Base-by-base conservation (phyloP, 1,140 invertebrate genomes). In the Saccostrea cuccullata region DNA sequence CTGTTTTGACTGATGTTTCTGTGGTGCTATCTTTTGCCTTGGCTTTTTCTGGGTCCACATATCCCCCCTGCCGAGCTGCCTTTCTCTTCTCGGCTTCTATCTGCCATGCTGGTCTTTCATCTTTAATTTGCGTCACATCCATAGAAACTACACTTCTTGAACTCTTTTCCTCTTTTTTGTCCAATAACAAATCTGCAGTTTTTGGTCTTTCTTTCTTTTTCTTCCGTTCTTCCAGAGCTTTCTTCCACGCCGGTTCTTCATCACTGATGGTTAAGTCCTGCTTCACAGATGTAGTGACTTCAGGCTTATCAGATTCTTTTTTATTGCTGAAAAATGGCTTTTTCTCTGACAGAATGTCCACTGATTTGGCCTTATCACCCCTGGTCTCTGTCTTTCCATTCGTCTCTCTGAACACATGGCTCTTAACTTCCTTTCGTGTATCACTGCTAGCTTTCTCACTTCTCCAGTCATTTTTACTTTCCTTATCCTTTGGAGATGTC, bases 61-160 rank as follows among this genome's bases (percentile, higher is more conserved):
- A 91, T 13, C 83, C 30, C 26, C 84, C 86, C 90, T 89, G 87
- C 86, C 86, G 30, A 0, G 91, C 91, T 55, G 87, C 90, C 88
- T 91, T 91, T 87, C 91, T 84, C 73, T 90, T 90, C 77, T 93
- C 89, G 20, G 91, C 92, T 36, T 93, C 93, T 56, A 90, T 84
- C 77, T 94, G 92, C 93, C 93, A 93, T 47, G 89, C 88, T 60
- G 91, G 88, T 30, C 89, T 91, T 82, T 88, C 56, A 23, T 60
- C 84, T 58, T 85, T 82, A 56, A 84, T 56, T 85, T 56, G 56
- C 26, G 8, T 23, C 30, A 77, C 82, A 40, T 82, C 67, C 70
- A 77, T 77, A 15, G 70, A 77, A 11, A 77, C 70, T 64, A 84
- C 36, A 85, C 82, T 6, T 85, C 67, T 77, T 77, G 70, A 30